phyloP scores from a whole-genome alignment of 2,797 vertebrate genomes.

The Sylvia borin region DNA sequence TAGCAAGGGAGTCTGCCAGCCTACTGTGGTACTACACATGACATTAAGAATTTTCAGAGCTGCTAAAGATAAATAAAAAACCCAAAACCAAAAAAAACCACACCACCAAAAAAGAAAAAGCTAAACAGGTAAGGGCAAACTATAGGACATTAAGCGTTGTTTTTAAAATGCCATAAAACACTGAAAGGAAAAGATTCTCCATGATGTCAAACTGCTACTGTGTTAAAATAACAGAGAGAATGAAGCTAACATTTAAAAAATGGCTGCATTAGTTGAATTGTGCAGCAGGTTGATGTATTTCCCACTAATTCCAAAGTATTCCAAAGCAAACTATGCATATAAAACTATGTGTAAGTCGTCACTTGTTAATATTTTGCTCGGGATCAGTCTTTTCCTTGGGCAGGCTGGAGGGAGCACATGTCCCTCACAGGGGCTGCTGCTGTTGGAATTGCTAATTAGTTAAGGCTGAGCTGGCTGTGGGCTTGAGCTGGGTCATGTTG shows the following conservation, averaged over 20 bases:
- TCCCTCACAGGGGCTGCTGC: not conserved
- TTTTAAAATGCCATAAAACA: not conserved
- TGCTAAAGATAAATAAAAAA: not conserved
- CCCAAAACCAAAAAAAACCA: not conserved
- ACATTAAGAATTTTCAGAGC: not conserved
- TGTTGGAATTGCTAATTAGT: not conserved
- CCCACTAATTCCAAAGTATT: not conserved
- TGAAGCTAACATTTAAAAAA: not conserved
- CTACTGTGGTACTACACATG: not conserved
- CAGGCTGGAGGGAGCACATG: not conserved
- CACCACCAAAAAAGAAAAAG: not conserved
- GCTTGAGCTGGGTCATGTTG: not conserved
- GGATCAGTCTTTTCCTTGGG: not conserved
- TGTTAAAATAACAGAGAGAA: not conserved
- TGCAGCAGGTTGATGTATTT: not conserved
- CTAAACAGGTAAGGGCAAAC: not conserved
- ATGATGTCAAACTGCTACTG: not conserved
- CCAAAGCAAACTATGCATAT: not conserved
- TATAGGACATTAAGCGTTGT: not conserved
- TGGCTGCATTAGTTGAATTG: not conserved
- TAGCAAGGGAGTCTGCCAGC: not conserved
- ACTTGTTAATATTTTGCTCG: accelerated
- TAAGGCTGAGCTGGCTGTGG: not conserved
- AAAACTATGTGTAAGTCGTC: not conserved
- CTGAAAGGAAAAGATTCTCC: not conserved